Base-by-base conservation (phyloP, 2,113 vertebrate genomes). In the Gavia stellata region DNA sequence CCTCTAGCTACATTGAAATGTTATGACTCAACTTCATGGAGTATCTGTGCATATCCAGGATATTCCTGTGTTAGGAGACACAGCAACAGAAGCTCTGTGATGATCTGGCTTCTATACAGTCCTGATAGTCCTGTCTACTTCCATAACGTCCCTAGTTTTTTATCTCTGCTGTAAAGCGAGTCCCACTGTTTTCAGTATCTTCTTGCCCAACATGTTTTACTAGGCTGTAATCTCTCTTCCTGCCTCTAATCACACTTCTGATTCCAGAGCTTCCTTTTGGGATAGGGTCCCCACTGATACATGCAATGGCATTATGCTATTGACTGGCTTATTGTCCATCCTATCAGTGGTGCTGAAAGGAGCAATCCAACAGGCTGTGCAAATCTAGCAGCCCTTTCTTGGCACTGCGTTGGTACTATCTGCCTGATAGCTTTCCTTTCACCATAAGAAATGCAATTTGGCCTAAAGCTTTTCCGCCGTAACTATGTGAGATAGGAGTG, bases 191-290 rank as follows among this genome's bases (percentile, higher is more conserved):
- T 88, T 40, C 77, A 55, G 53, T 70, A 50, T 94, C 81, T 73
- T 84, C 78, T 94, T 79, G 58, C 38, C 34, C 73, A 38, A 34
- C 13, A 12, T 84, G 40, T 49, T 87, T 84, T 89, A 52, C 77
- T 49, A 21, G 68, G 65, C 61, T 79, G 36, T 42, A 95, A 95
- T 95, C 77, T 65, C 83, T 68, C 77, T 96, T 95, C 88, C 95
- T 96, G 88, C 44, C 25, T 79, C 62, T 93, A 95, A 97, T 92
- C 83, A 59, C 73, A 11, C 40, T 85, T 65, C 52, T 92, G 86
- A 94, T 87, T 96, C 49, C 77, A 81, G 58, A 79, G 58, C 52
- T 94, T 94, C 83, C 91, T 94, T 91, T 66, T 44, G 58, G 81
- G 77, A 95, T 33, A 38, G 62, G 7, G 49, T 91, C 45, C 34